Conservation (phyloP, 2,797 vertebrate genomes). For the Pempheris klunzingeri region DNA sequence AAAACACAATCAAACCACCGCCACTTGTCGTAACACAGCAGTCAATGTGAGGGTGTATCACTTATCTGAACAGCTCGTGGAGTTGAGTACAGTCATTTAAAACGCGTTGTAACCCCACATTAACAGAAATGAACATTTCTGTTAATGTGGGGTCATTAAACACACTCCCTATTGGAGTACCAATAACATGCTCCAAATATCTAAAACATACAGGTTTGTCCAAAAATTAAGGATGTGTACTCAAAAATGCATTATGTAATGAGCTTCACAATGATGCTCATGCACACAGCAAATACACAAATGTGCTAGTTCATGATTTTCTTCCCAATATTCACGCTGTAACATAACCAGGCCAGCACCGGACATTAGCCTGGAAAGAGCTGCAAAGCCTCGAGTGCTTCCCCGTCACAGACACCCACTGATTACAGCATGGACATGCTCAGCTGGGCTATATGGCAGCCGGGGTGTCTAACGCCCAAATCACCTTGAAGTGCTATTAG, state of each 20-base stretch:
- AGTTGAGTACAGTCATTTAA: slow-evolving; percentile 15
- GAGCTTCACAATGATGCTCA: slow-evolving; percentile 3
- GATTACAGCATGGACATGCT: slow-evolving; percentile 69
- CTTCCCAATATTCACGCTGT: slow-evolving; percentile 31
- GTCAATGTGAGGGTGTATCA: slow-evolving; percentile 15
- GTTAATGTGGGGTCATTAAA: slow-evolving; percentile 17
- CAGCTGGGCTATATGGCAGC: slow-evolving; percentile 54
- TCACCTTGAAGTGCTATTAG: slow-evolving; percentile 76
- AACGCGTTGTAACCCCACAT: no score
- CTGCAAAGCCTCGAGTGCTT: slow-evolving; percentile 34
- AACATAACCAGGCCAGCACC: slow-evolving; percentile 29
- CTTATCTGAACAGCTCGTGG: slow-evolving; percentile 7
- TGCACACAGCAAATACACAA: neutral
- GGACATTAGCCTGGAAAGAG: slow-evolving; percentile 63
- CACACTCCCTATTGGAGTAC: neutral
- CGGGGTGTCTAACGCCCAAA: slow-evolving; percentile 59
- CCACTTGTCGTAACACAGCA: slow-evolving; percentile 23
- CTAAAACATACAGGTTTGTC: slow-evolving; percentile 16
- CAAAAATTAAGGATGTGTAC: neutral
- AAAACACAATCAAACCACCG: slow-evolving; percentile 30
- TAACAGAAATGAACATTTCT: no score
- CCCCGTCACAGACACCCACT: slow-evolving; percentile 52
- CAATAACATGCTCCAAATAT: slow-evolving; percentile 22
- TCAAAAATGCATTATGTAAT: neutral
- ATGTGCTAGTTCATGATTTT: slow-evolving; percentile 31